phyloP scores from a whole-genome alignment of 2,888 invertebrate genomes.

The Protula sp. region DNA sequence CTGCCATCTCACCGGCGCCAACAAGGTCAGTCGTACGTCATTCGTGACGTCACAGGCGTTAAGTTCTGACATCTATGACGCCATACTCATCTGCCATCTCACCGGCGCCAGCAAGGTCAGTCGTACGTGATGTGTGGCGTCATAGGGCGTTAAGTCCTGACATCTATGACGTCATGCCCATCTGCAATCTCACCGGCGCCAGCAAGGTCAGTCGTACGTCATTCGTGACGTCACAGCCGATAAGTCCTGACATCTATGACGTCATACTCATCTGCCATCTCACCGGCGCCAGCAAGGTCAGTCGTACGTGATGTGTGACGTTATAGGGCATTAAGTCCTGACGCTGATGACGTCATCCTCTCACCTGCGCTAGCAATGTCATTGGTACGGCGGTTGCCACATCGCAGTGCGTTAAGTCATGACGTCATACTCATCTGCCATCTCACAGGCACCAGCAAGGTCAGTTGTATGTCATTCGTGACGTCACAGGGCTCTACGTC shows the following conservation, averaged over 20 bases:
- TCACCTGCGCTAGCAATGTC: constrained; percentile 86
- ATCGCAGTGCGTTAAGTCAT: too few relatives aligned
- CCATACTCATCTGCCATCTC: constrained; percentile 88
- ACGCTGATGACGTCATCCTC: constrained; percentile 79
- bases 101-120: constrained; percentile 81
- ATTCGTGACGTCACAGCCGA: too few relatives aligned
- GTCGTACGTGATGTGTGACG: too few relatives aligned
- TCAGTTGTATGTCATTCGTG: too few relatives aligned
- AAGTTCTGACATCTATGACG: too few relatives aligned
- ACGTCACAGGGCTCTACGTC: too few relatives aligned
- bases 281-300: constrained; percentile 81
- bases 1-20: constrained; percentile 94
- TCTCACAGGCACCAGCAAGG: constrained; percentile 88
- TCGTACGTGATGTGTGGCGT: too few relatives aligned
- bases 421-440: constrained; percentile 89
- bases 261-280: constrained; percentile 91
- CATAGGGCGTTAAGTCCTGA: too few relatives aligned
- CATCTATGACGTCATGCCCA: constrained; percentile 83
- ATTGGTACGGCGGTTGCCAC: too few relatives aligned
- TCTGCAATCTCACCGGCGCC: constrained; percentile 95
- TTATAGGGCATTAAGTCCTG: too few relatives aligned
- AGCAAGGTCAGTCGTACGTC: constrained; percentile 66
- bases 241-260: too few relatives aligned
- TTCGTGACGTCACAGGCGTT: too few relatives aligned
- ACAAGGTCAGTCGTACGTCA: constrained; percentile 64